phyloP scores from a whole-genome alignment of 1,140 invertebrate species.

The Bradysia coprophila region DNA sequence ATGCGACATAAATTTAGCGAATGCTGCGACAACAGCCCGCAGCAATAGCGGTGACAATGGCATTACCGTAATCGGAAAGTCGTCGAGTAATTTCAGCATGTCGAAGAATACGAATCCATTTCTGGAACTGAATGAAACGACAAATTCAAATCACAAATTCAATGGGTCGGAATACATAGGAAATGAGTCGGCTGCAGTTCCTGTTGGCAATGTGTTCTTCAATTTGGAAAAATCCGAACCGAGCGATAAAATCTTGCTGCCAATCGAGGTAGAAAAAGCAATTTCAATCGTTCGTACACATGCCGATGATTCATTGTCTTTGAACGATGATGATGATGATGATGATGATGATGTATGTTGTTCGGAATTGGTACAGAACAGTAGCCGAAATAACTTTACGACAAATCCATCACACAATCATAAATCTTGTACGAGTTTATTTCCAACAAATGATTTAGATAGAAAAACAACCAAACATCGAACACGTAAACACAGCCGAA shows the following conservation, averaged over 20 bases:
- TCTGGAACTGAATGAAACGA: not conserved
- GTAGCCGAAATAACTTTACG: not conserved
- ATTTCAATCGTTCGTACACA: no score
- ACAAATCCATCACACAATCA: not conserved
- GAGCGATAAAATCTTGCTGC: no score
- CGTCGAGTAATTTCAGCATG: not conserved
- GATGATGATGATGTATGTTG: not conserved
- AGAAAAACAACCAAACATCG: not conserved
- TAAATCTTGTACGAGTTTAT: not conserved
- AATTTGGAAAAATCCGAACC: no score
- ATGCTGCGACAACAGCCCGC: no score
- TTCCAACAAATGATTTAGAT: not conserved
- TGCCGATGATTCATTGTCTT: no score
- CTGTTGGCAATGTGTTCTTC: no score
- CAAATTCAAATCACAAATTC: not conserved
- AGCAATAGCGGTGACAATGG: no score
- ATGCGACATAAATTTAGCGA: no score
- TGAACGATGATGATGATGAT: no score
- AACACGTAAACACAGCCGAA: not conserved
- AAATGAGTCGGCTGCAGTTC: not conserved
- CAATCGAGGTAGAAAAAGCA: no score
- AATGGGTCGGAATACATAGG: not conserved
- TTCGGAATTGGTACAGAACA: not conserved
- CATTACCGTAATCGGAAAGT: no score
- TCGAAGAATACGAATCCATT: conserved; percentile 1